Conservation (phyloP, 30 jellyfish, hydroid and myxozoan species). For the Nemopilema nomurai region DNA sequence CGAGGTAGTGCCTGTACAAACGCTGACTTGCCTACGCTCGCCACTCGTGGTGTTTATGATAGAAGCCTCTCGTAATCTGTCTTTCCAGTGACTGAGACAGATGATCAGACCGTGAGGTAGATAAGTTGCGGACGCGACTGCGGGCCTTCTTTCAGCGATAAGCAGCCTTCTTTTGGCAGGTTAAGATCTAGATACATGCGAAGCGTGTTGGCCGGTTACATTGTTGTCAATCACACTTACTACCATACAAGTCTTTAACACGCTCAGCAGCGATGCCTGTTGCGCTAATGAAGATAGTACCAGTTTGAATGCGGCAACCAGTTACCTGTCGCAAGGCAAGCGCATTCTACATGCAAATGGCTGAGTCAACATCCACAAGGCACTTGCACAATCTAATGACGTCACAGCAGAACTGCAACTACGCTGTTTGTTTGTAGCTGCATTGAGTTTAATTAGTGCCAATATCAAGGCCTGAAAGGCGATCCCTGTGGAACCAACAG, state of each 20-base stretch:
- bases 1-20: no score
- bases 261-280: neutral
- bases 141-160: neutral
- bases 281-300: neutral
- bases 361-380: neutral
- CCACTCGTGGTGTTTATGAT: no score
- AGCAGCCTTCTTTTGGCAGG: no score
- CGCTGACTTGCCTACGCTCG: no score
- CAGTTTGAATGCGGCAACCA: neutral
- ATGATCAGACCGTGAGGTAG: neutral
- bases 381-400: neutral
- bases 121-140: neutral
- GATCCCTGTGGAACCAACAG: no score
- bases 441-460: no score
- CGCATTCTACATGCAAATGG: neutral
- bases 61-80: no score
- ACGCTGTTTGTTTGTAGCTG: neutral
- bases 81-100: no score
- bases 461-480: no score
- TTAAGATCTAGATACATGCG: neutral
- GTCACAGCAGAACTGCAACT: neutral
- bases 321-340: neutral
- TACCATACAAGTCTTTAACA: neutral
- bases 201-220: neutral
- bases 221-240: neutral